phyloP scores from a whole-genome alignment of 2,797 vertebrate genomes.

The Pogonophryne albipinna region DNA sequence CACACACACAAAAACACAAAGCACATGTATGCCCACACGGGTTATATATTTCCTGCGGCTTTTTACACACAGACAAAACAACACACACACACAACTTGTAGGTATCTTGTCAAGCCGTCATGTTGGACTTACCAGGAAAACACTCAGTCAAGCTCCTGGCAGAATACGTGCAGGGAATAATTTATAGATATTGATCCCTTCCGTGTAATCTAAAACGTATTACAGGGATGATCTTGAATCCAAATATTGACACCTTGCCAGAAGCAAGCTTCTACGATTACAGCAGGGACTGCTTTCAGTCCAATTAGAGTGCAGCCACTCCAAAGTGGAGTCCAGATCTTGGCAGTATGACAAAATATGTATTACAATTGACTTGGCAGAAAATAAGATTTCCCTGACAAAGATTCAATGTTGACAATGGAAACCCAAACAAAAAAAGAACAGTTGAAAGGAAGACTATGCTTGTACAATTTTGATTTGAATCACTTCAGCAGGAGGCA shows the following conservation, averaged over 20 bases:
- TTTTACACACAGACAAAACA: slow-evolving; percentile 1
- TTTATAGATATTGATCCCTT: slow-evolving; percentile 52
- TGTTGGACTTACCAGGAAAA: slow-evolving; percentile 35
- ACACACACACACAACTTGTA: neutral
- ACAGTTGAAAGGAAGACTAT: neutral
- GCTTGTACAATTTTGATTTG: slow-evolving; percentile 12
- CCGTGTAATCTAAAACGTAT: slow-evolving; percentile 59
- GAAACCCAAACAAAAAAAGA: neutral
- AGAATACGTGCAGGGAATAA: slow-evolving; percentile 40
- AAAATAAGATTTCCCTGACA: neutral
- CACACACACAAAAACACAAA: neutral
- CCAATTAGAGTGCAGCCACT: slow-evolving; percentile 41
- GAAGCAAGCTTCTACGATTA: slow-evolving; percentile 34
- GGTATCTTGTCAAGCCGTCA: slow-evolving; percentile 13
- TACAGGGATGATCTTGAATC: slow-evolving; percentile 53
- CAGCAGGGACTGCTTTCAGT: slow-evolving; percentile 42
- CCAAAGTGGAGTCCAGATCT: slow-evolving; percentile 7
- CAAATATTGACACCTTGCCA: slow-evolving; percentile 59
- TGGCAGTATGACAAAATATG: slow-evolving; percentile 27
- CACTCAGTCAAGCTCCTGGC: slow-evolving; percentile 25
- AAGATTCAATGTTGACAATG: neutral
- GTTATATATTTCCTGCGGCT: slow-evolving; percentile 1
- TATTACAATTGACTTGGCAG: slow-evolving; percentile 11
- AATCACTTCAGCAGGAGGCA: slow-evolving; percentile 1
- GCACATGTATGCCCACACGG: neutral